Conservation (phyloP, 2,113 vertebrate species). For the Thamnaconus septentrionalis region DNA sequence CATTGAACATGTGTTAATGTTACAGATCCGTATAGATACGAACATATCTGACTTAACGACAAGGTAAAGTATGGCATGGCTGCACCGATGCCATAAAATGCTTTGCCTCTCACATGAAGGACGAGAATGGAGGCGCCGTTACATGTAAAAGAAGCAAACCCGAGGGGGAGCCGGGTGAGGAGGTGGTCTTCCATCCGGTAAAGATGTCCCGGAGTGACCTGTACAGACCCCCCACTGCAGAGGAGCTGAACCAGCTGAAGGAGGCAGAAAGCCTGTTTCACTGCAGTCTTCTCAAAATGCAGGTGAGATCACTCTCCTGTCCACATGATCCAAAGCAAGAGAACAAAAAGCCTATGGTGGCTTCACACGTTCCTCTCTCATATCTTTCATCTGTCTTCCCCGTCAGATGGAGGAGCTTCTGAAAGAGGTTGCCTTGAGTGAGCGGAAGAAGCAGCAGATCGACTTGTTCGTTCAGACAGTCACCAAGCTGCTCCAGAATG, state of each 20-base stretch:
- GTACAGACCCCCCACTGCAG: conserved; percentile 88
- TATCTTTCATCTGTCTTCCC: not conserved
- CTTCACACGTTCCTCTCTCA: not conserved
- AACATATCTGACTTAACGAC: too few species aligned
- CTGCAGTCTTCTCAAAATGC: conserved; percentile 90
- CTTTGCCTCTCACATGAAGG: conserved; percentile 19
- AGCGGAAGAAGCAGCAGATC: conserved; percentile 83
- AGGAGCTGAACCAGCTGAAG: conserved; percentile 89
- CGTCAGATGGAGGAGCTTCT: conserved; percentile 90
- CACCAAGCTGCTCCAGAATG: conserved; percentile 72
- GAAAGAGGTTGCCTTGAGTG: conserved; percentile 88
- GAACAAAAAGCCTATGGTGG: not conserved
- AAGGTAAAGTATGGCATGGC: too few species aligned
- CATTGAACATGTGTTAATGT: too few species aligned
- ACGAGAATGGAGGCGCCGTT: conserved; percentile 9
- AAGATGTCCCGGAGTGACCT: conserved; percentile 85
- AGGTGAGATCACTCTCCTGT: conserved; percentile 72
- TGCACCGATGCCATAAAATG: not conserved
- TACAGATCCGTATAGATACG: too few species aligned
- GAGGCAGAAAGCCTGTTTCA: conserved; percentile 93
- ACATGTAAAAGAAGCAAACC: conserved; percentile 62
- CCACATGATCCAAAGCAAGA: not conserved
- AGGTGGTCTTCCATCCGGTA: conserved; percentile 69
- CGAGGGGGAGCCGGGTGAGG: conserved; percentile 8
- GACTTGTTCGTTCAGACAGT: conserved; percentile 82